These are phyloP conservation scores for Leptopilina myrica DNA, from an alignment of 2,888 invertebrate genomes.

Conservation along the genomic window DNA sequence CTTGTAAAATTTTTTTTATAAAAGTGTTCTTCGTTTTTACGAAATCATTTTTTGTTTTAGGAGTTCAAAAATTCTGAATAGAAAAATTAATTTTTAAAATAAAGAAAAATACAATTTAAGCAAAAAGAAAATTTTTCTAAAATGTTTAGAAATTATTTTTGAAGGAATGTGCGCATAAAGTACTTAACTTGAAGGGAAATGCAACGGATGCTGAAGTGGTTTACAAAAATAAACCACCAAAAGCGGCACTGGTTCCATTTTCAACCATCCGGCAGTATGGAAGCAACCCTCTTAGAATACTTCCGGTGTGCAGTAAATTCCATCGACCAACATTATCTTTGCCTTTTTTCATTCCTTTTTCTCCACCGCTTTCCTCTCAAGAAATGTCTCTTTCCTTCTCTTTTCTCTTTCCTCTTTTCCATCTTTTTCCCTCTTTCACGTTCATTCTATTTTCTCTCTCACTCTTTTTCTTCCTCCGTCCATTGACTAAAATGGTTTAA, in stretches of 20 bases:
- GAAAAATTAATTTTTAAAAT: too few relatives aligned
- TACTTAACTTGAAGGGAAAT: background rate
- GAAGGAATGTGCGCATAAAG: background rate
- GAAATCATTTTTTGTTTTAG: too few relatives aligned
- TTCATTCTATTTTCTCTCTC: slow-evolving; percentile 8
- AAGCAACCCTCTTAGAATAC: slow-evolving; percentile 72
- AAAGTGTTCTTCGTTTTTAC: too few relatives aligned
- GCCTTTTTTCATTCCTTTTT: slow-evolving; percentile 44
- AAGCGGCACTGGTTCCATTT: slow-evolving; percentile 66
- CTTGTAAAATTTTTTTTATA: too few relatives aligned
- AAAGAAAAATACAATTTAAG: too few relatives aligned
- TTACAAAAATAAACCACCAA: slow-evolving; percentile 72
- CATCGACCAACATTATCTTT: slow-evolving; percentile 57
- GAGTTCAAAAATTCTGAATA: too few relatives aligned
- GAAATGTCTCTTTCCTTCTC: slow-evolving; percentile 53
- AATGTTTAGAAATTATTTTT: background rate
- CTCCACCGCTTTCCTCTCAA: slow-evolving; percentile 46
- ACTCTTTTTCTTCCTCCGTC: background rate
- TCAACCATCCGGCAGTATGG: slow-evolving; percentile 68
- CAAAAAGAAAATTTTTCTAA: too few relatives aligned
- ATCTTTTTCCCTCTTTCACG: background rate
- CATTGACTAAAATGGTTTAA: too few relatives aligned
- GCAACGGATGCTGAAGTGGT: slow-evolving; percentile 61
- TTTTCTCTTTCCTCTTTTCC: slow-evolving; percentile 3
- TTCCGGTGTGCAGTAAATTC: slow-evolving; percentile 71